phyloP scores from a whole-genome alignment of 2,113 vertebrate species.

The Serilophus lunatus region DNA sequence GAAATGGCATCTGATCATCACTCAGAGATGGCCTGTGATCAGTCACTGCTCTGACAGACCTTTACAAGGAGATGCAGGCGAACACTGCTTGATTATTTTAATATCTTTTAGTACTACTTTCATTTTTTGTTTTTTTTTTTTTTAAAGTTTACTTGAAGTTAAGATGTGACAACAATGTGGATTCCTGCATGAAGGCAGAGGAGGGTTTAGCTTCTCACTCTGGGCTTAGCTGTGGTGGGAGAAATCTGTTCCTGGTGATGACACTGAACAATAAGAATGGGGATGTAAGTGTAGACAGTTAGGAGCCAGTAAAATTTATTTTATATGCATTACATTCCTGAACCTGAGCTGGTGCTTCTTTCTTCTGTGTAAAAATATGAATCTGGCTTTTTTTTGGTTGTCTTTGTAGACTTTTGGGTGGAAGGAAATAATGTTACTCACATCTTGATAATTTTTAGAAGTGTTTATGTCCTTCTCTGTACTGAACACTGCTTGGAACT shows the following conservation, averaged over 20 bases:
- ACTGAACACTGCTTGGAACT: background rate
- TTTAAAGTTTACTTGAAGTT: no score
- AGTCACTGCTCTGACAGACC: background rate
- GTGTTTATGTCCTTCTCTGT: background rate
- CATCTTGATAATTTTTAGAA: background rate
- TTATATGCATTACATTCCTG: background rate
- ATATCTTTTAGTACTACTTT: no score
- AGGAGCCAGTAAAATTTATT: background rate
- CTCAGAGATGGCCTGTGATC: background rate
- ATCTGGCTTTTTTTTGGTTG: background rate
- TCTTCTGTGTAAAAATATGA: background rate
- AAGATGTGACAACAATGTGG: no score
- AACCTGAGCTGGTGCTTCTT: background rate
- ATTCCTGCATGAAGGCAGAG: no score
- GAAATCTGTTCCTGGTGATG: background rate
- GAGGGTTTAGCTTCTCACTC: no score
- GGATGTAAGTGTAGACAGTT: fast-evolving
- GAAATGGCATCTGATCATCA: background rate
- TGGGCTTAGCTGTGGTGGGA: no score
- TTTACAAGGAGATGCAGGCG: no score
- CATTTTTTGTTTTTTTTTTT: no score
- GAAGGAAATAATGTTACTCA: background rate
- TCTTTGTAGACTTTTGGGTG: background rate
- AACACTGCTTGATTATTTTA: no score
- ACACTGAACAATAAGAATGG: background rate